Conservation (phyloP, 1,140 invertebrate genomes). For the Nasonia giraulti region DNA sequence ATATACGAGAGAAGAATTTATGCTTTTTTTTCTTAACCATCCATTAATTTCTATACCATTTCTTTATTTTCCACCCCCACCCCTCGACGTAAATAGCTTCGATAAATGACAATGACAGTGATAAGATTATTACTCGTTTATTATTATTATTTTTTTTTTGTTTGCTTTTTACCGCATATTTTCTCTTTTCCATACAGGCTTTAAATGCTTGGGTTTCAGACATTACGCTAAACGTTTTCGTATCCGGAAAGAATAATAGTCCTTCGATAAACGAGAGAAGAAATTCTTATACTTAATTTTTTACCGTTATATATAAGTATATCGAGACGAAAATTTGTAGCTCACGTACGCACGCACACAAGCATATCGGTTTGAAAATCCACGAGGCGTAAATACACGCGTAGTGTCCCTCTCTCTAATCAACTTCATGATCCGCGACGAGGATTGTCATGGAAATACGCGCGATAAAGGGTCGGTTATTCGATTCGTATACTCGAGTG, state of each 20-base stretch:
- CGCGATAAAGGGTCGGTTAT: conserved; percentile 12
- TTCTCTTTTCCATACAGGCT: neutral
- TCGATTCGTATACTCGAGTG: conserved; percentile 42
- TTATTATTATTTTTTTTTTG: neutral
- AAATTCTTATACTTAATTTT: neutral
- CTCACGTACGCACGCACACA: neutral
- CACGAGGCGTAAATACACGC: neutral
- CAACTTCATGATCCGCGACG: conserved; percentile 27
- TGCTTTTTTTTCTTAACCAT: conserved; percentile 26
- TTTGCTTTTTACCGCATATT: neutral
- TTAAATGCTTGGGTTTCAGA: neutral
- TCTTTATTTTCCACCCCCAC: neutral
- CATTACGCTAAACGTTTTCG: neutral
- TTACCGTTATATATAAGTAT: neutral
- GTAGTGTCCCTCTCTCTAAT: neutral
- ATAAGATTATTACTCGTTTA: conserved; percentile 10
- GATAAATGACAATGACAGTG: conserved; percentile 34
- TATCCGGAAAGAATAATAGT: neutral
- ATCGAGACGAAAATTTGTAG: neutral
- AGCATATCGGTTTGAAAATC: neutral
- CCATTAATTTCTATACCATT: neutral
- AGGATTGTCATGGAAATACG: conserved; percentile 44
- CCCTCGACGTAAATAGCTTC: conserved; percentile 29
- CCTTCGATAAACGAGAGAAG: neutral
- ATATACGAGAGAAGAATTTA: conserved; percentile 28